phyloP scores from a whole-genome alignment of 1,140 invertebrate species.

The Fopius arisanus region DNA sequence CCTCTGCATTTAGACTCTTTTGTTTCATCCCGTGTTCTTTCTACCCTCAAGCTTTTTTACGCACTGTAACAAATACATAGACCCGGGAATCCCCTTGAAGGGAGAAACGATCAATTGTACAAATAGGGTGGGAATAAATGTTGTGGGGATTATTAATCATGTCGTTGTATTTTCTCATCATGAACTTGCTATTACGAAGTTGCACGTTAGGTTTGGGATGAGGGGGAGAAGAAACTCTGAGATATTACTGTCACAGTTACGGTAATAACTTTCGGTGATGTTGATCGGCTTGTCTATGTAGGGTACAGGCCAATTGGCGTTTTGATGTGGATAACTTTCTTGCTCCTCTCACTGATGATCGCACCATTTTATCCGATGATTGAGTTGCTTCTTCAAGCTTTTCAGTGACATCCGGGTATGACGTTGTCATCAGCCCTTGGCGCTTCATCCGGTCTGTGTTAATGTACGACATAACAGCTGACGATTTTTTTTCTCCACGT shows the following conservation, averaged over 20 bases:
- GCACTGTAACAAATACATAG: background rate
- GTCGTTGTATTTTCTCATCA: background rate
- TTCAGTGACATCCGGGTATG: background rate
- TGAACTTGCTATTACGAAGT: background rate
- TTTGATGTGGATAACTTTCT: background rate
- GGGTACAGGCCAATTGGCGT: constrained; percentile 39
- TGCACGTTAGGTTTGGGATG: background rate
- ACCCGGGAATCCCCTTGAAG: background rate
- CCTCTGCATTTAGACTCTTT: background rate
- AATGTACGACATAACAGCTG: background rate
- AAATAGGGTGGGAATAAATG: background rate
- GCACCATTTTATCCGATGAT: constrained; percentile 22
- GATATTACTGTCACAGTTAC: background rate
- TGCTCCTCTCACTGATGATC: constrained; percentile 25
- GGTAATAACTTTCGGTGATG: constrained; percentile 40
- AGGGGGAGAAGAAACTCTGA: background rate
- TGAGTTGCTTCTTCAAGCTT: background rate
- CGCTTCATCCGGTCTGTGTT: background rate
- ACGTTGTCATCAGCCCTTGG: background rate
- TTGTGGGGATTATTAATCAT: background rate
- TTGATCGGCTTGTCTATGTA: constrained; percentile 50
- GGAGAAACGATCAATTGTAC: background rate
- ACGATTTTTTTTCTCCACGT: background rate
- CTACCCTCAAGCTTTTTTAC: background rate
- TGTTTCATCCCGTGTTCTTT: background rate